Base-by-base conservation (phyloP, 2,888 invertebrate species). In the Slavum lentiscoides region DNA sequence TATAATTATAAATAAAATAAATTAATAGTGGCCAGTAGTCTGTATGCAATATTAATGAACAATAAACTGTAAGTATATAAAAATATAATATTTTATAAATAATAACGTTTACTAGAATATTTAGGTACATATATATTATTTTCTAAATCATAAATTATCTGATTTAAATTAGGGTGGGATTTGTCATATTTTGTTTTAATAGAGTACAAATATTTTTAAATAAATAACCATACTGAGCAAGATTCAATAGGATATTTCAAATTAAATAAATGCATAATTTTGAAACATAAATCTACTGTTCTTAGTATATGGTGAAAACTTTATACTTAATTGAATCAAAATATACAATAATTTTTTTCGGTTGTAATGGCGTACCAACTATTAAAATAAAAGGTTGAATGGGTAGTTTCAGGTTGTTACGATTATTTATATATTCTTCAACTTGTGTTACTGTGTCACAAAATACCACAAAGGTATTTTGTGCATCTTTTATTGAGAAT, bases 391-490 rank as follows among this genome's bases (percentile, higher is more conserved):
- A 49, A 9, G 67, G 67, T 0, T 49, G 43, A 68, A 68, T 68
- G 0, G 67, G 49, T 0, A 68, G 23, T 49, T 68, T 68, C 15
- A 49, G 49, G 3, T 21, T 21, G 5, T 23, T 68, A 15, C 49
- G 21, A 21, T 68, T 23, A 49, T 8, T 17, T 2, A 68, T 68
- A 68, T 21, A 68, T 23, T 68, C 49, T 68, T 68, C 67, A 11
- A 23, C 49, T 17, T 43, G 23, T 61, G 39, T 64, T 21, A 67
- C 21, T 11, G 67, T 67, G 13, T 49, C 37, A 15, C 67, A 67
- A 67, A 67, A 67, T 49, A 67, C 67, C 43, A 67, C 3, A 67
- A 67, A 67, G n/a, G 43, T 67, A 43, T 67, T 67, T 67, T 67
- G 43, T 6, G 61, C 43, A 43, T 67, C 67, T 67, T 21, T 67